Percentiles rank a stretch among this genome's conserved stretches.
Conservation (phyloP, 2,113 vertebrate genomes). For the Protomyctophum bolini region DNA sequence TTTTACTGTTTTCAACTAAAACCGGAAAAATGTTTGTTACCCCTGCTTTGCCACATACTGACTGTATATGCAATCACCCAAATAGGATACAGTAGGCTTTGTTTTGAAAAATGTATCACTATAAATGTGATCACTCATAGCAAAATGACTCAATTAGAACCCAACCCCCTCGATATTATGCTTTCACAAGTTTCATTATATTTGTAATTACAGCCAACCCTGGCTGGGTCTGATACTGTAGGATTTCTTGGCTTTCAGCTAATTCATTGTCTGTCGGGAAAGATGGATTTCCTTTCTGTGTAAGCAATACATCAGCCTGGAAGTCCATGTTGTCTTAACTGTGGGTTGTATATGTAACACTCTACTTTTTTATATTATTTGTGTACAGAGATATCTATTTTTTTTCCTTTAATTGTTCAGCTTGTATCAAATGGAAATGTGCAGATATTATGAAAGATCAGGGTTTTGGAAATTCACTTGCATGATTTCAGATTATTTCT, state of each 20-base stretch:
- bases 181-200: slow-evolving; percentile 62
- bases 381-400: not conserved
- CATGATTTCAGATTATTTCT: no score
- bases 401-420: not conserved
- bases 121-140: slow-evolving; percentile 28
- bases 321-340: slow-evolving; percentile 64
- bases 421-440: slow-evolving; percentile 21
- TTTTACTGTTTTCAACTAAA: no score
- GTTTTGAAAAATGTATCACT: slow-evolving; percentile 3
- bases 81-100: not conserved
- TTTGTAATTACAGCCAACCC: slow-evolving; percentile 67
- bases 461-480: no score
- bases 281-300: slow-evolving; percentile 57
- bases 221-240: slow-evolving; percentile 65
- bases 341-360: slow-evolving; percentile 59
- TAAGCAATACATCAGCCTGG: slow-evolving; percentile 62
- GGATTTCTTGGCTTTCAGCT: slow-evolving; percentile 61
- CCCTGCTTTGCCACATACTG: no score
- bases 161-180: slow-evolving; percentile 51
- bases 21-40: no score
- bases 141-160: slow-evolving; percentile 56
- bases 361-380: slow-evolving; percentile 43
- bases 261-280: slow-evolving; percentile 55
- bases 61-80: not conserved
- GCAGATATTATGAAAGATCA: slow-evolving; percentile 14